Conservation (phyloP, 2,113 vertebrate genomes). For the Bambusicola thoracicus region DNA sequence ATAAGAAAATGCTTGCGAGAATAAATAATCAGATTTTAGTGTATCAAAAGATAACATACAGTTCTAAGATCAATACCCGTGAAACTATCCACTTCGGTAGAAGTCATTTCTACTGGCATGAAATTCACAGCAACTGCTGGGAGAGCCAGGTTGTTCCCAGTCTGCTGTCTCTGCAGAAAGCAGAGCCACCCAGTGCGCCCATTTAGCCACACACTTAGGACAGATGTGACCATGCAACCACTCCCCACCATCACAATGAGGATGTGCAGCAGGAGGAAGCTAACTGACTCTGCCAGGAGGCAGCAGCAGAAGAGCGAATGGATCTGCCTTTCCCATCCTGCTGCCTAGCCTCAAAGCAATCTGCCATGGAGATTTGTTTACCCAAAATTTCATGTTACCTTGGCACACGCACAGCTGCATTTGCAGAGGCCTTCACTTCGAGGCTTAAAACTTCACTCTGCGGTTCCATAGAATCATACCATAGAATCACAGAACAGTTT, state of each 20-base stretch:
- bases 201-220: not conserved
- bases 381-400: not conserved
- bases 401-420: no score
- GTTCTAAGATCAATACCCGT: not conserved
- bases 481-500: no score
- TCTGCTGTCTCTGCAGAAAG: not conserved
- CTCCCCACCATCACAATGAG: not conserved
- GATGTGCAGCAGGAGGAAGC: not conserved
- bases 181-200: not conserved
- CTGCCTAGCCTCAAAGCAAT: not conserved
- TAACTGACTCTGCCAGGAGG: not conserved
- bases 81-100: not conserved
- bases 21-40: not conserved
- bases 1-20: not conserved
- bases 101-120: not conserved
- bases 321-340: not conserved
- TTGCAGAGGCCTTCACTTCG: not conserved
- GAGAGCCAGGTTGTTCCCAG: not conserved
- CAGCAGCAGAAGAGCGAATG: not conserved
- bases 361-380: not conserved
- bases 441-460: not conserved
- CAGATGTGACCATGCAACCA: not conserved
- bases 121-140: not conserved
- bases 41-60: not conserved
- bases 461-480: not conserved